These are phyloP conservation scores for Nymphicus hollandicus DNA, from an alignment of 2,113 vertebrate species.

Conservation along the genomic window DNA sequence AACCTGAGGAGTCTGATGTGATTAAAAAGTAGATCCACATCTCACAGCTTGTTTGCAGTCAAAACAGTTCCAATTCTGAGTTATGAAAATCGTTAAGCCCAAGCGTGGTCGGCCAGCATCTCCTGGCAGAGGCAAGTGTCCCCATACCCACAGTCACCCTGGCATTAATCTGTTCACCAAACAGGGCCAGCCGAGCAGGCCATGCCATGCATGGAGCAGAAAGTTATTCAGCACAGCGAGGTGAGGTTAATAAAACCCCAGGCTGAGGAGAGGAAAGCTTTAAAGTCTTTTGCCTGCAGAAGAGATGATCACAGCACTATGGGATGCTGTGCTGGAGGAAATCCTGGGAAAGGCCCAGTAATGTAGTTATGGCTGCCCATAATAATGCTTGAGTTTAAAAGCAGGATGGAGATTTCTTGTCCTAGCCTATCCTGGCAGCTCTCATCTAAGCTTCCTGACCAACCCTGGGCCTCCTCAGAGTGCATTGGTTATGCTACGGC, in stretches of 20 bases:
- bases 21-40: conserved; percentile 45
- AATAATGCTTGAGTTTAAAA: neutral
- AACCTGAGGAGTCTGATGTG: conserved; percentile 54
- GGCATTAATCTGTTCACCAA: neutral
- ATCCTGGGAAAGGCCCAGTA: neutral
- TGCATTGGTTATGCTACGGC: neutral
- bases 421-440: neutral
- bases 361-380: neutral
- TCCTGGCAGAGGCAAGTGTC: neutral
- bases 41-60: conserved; percentile 7
- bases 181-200: neutral
- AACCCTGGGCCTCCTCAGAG: neutral
- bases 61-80: neutral
- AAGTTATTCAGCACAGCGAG: neutral
- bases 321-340: neutral
- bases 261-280: neutral
- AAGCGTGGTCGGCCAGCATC: neutral
- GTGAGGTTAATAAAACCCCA: neutral
- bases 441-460: neutral
- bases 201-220: accelerated
- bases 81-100: neutral
- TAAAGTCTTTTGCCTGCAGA: neutral
- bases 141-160: neutral
- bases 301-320: neutral
- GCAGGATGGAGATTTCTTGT: neutral